Evolutionary conservation across 2,888 invertebrate genomes (phyloP), one percentile per base, ranked within the genome.

Genomic region (Therioaphis trifolii): DNA sequence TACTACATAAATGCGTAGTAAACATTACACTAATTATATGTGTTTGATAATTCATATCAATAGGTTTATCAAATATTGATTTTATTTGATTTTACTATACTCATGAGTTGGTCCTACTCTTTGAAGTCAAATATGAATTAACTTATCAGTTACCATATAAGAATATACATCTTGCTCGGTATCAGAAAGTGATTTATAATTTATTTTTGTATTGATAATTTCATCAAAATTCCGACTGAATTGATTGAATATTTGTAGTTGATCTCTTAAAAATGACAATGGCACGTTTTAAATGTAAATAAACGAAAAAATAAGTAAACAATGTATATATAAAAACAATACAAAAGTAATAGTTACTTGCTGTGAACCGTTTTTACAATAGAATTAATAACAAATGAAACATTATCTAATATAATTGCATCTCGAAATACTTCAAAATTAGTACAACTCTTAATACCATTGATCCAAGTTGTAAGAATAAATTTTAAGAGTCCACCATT

Each of bases 131-230:
- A n/a, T n/a, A n/a, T n/a, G n/a, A n/a, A n/a, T n/a, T n/a, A 46
- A 77, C 35, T 21, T 14, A 68, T 40, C 49, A 61, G 43, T 61
- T 82, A 82, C 82, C 82, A 82, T 72, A 7, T 74, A 82, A 24
- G 82, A 82, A 74, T 49, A 11, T 63, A 61, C 63, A 15, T 27
- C 49, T 82, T 74, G 72, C 11, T 82, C 35, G 12, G 14, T 35
- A 49, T 24, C 49, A 74, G 82, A 24, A 49, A 82, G 63, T 74
- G n/a, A 9, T 82, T 63, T 63, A 18, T 63, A 82, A 29, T 21
- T 40, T 18, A 82, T 49, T 82, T 46, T 63, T 49, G 35, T 72
- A 49, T 63, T 63, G 18, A 69, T 29, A 49, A 82, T 82, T 7
- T 74, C 72, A 74, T 63, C 14, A 29, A 82, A 82, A 49, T 63